A percentile compares a stretch with the other conserved stretches of the same genome.
Evolutionary conservation across 2,888 invertebrate species (phyloP).

Genomic region (Margaritifera margaritifera): DNA sequence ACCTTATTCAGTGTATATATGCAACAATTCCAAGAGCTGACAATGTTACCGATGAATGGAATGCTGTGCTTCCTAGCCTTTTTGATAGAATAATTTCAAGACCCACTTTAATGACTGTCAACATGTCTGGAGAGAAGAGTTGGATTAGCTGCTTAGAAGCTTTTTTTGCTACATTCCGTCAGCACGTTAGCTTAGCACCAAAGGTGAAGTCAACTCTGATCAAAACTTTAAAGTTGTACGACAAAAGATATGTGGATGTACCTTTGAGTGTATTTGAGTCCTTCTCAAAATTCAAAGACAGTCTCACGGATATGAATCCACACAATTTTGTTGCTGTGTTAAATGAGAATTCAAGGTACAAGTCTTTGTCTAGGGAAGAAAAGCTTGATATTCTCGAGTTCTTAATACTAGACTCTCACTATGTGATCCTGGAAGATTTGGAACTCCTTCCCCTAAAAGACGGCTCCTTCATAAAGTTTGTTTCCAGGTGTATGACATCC

Average conservation of each 20-base stretch:
- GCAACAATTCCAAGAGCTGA: conserved; percentile 22
- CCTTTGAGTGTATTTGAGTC: background rate
- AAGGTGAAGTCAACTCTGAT: too few species aligned
- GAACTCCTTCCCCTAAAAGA: conserved; percentile 18
- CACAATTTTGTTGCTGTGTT: background rate
- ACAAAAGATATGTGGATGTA: background rate
- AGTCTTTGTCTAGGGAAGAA: background rate
- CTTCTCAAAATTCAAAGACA: background rate
- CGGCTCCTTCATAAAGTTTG: conserved; percentile 9
- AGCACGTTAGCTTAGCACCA: too few species aligned
- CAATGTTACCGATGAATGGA: conserved; percentile 28
- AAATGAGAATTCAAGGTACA: background rate
- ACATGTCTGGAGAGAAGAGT: too few species aligned
- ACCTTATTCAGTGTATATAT: conserved; percentile 17
- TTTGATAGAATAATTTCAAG: background rate
- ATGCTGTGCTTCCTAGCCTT: conserved; percentile 39
- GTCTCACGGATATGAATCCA: background rate
- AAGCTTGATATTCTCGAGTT: conserved; percentile 14
- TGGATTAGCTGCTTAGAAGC: too few species aligned
- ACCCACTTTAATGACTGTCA: background rate
- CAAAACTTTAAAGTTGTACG: background rate
- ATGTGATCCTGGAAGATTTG: conserved; percentile 1
- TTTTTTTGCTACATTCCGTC: too few species aligned
- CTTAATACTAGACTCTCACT: conserved; percentile 3
- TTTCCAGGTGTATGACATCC: background rate